These are phyloP conservation scores for Pelagia noctiluca DNA, from an alignment of 30 jellyfish, hydroid and myxozoan species.

Conservation along the genomic window DNA sequence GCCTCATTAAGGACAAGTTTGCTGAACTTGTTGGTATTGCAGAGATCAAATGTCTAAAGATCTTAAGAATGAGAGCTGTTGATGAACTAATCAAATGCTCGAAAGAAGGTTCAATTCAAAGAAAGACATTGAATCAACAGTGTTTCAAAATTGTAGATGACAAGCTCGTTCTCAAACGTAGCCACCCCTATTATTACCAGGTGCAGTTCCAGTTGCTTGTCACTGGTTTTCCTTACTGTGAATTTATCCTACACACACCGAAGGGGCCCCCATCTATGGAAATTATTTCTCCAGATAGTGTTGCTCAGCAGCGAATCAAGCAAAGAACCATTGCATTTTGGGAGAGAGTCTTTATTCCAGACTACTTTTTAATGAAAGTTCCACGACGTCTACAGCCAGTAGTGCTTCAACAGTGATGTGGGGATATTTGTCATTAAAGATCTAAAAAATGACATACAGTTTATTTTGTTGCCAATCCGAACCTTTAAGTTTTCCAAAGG, in stretches of 20 bases:
- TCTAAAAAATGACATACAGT: not conserved
- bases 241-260: conserved; percentile 65
- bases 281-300: conserved; percentile 55
- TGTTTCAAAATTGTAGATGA: conserved; percentile 53
- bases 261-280: conserved; percentile 75
- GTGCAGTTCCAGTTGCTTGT: conserved; percentile 74
- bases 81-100: conserved; percentile 20
- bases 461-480: not conserved
- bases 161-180: conserved; percentile 39
- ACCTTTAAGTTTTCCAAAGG: not conserved
- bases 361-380: conserved; percentile 72
- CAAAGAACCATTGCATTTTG: conserved; percentile 47
- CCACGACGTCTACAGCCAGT: conserved; percentile 68
- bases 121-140: conserved; percentile 49
- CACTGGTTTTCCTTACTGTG: conserved; percentile 71
- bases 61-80: conserved; percentile 32
- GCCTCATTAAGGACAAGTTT: conserved; percentile 32
- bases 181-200: conserved; percentile 66
- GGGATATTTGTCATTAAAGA: not conserved
- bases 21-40: conserved; percentile 28
- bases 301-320: conserved; percentile 21
- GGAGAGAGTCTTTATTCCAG: conserved; percentile 75
- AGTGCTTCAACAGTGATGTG: conserved; percentile 4
- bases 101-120: conserved; percentile 7
- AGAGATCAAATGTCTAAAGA: conserved; percentile 54